Percentiles rank a stretch among this genome's conserved stretches.
These are phyloP conservation scores for Zygothrica quintamaculata DNA, from an alignment of 2,888 invertebrate species.

Conservation along the genomic window DNA sequence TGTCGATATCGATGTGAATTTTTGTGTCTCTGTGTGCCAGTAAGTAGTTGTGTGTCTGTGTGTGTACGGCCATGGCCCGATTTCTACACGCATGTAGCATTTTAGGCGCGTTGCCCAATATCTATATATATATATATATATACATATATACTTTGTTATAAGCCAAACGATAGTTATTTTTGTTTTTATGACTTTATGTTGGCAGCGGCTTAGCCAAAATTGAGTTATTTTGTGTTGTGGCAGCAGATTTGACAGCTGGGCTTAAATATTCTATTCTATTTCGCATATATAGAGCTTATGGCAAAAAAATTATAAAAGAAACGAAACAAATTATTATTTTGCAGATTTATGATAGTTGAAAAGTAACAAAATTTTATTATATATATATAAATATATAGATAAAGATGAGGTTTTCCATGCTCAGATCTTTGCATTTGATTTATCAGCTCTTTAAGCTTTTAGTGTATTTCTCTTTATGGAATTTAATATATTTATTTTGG, in stretches of 20 bases:
- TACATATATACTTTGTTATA: constrained; percentile 22
- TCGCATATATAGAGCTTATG: neutral
- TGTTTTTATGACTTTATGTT: constrained; percentile 62
- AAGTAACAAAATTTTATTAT: neutral
- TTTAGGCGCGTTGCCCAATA: constrained; percentile 53
- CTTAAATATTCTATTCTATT: constrained; percentile 34
- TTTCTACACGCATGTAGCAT: constrained; percentile 50
- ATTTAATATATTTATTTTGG: too few relatives aligned
- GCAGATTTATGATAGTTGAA: constrained; percentile 12
- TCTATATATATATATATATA: constrained; percentile 24
- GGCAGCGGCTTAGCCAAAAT: constrained; percentile 27
- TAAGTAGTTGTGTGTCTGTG: constrained; percentile 10
- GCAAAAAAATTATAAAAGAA: constrained; percentile 17
- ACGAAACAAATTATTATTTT: constrained; percentile 13
- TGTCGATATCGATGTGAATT: constrained; percentile 45
- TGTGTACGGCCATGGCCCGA: constrained; percentile 51
- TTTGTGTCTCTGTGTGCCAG: neutral
- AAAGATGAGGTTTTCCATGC: too few relatives aligned
- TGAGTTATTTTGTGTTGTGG: constrained; percentile 41
- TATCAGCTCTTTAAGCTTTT: too few relatives aligned
- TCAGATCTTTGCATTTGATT: too few relatives aligned
- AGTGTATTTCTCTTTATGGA: too few relatives aligned
- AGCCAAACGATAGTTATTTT: constrained; percentile 31
- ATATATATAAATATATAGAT: too few relatives aligned
- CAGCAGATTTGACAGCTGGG: constrained; percentile 35